Base-by-base conservation (phyloP, 1,140 invertebrate species). In the Macrotrachela quadricornifera region DNA sequence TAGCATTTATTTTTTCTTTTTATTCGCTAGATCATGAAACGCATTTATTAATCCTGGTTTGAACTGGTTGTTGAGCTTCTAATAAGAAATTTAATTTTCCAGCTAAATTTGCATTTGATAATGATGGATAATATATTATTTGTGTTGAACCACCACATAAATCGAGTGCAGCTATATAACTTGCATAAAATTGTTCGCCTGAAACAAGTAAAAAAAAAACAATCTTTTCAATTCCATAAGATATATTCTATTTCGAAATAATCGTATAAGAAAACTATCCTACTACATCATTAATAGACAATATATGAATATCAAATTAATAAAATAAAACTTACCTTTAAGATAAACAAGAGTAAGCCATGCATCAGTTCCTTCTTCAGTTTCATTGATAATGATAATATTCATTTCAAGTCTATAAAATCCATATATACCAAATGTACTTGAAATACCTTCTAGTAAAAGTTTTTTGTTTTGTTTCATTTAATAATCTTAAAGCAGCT, bases 121-220 rank as follows among this genome's bases (percentile, higher is more conserved):
- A n/a, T 57, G 70, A 65, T 18, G 77, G 78, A 40, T 75, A 68
- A 66, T 81, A 86, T 3, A 85, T 86, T 14, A 91, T 78, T 71
- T 95, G 90, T 0, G 85, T 92, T 10, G 87, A 94, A 12, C 87
- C 90, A 21, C 90, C 90, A 43, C 90, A 90, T 37, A 95, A 71
- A 71, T 96, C 90, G 36, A 96, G 63, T 0, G 85, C 83, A 0
- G 82, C 84, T 47, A 83, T 80, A 6, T 83, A 59, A n/a, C n/a
- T n/a, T n/a, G n/a, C n/a, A n/a, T n/a, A n/a, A n/a, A n/a, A n/a
- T n/a, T n/a, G n/a, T n/a, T n/a, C n/a, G n/a, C n/a, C n/a, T n/a
- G n/a, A n/a, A n/a, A n/a, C n/a, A n/a, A n/a, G n/a, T n/a, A n/a
- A n/a, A n/a, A n/a, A n/a, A n/a, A n/a, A n/a, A n/a, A n/a, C n/a